A percentile compares a stretch with the other conserved stretches of the same genome.
These are phyloP conservation scores for Drosophila neonasuta DNA, from an alignment of 2,888 invertebrate species.

Conservation along the genomic window DNA sequence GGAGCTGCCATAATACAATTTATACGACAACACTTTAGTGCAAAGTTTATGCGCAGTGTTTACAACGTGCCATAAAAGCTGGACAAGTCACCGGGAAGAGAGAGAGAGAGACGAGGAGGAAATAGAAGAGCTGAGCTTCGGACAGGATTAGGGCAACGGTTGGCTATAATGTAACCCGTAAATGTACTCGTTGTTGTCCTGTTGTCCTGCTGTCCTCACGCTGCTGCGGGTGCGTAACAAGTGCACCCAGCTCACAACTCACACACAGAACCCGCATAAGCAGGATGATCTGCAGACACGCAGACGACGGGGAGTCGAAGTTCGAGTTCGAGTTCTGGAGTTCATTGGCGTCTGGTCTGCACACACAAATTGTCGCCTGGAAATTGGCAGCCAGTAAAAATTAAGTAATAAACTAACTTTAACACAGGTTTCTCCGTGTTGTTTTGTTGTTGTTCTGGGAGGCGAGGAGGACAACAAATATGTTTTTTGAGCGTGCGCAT, in stretches of 20 bases:
- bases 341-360: conserved; percentile 40
- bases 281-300: conserved; percentile 47
- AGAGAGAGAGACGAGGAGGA: not conserved
- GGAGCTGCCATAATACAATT: conserved; percentile 77
- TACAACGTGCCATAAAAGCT: conserved; percentile 75
- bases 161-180: conserved; percentile 59
- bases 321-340: conserved; percentile 22
- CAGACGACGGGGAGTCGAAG: conserved; percentile 1
- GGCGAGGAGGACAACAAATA: conserved; percentile 41
- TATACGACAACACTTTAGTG: conserved; percentile 77
- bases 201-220: conserved; percentile 12
- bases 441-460: not conserved
- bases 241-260: conserved; percentile 61
- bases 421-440: conserved; percentile 52
- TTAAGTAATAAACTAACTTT: conserved; percentile 73
- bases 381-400: conserved; percentile 76
- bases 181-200: conserved; percentile 40
- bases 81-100: conserved; percentile 56
- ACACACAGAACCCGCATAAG: conserved; percentile 52
- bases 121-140: not conserved
- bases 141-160: conserved; percentile 48
- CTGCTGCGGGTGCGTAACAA: conserved; percentile 64
- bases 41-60: conserved; percentile 76
- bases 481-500: conserved; percentile 34
- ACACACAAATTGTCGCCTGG: conserved; percentile 66